Evolutionary conservation across 2,113 vertebrate genomes (phyloP).

Genomic region (Telmatochromis sp.): DNA sequence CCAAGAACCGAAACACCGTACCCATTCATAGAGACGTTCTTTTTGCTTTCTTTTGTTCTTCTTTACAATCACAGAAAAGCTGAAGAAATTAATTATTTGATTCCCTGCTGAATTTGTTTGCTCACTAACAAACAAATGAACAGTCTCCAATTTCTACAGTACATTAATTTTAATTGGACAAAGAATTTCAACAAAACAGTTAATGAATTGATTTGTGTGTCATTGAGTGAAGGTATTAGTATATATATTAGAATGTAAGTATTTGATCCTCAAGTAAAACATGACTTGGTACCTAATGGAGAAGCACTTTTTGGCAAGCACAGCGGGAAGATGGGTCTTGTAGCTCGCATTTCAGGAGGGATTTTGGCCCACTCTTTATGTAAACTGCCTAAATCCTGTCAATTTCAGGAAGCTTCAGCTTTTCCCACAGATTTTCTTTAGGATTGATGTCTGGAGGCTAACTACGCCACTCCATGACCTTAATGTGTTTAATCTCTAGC

Average conservation of each 20-base stretch:
- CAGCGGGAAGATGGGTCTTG: neutral
- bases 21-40: accelerated
- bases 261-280: neutral
- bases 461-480: neutral
- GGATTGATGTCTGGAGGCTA: neutral
- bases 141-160: neutral
- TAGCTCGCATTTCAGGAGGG: neutral
- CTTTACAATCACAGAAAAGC: neutral
- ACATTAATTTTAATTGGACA: neutral
- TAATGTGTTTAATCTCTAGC: neutral
- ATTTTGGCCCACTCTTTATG: neutral
- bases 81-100: neutral
- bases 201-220: neutral
- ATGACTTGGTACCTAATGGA: neutral
- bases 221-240: neutral
- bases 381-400: neutral
- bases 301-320: neutral
- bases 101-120: neutral
- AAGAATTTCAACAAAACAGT: neutral
- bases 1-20: neutral
- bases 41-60: neutral
- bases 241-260: neutral
- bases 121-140: neutral
- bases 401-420: neutral
- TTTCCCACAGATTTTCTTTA: neutral